These are phyloP conservation scores for Lasiurus cinereus DNA, from an alignment of 2,113 vertebrate species.

Conservation along the genomic window DNA sequence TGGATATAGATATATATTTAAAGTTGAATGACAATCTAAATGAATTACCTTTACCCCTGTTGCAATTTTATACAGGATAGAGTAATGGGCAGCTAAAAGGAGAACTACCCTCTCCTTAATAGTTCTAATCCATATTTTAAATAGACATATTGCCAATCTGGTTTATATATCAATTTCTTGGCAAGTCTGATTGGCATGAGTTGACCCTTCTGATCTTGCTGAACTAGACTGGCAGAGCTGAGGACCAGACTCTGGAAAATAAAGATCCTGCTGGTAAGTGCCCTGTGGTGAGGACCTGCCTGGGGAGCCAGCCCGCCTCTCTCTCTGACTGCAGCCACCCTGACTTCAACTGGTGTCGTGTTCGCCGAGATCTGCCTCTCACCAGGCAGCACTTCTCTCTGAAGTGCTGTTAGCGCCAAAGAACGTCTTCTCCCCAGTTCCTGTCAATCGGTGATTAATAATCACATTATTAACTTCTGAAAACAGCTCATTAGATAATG, in stretches of 20 bases:
- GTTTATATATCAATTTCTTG: not conserved
- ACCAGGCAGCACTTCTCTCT: not conserved
- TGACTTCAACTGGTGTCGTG: not conserved
- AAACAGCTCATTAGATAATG: constrained; percentile 76
- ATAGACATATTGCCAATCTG: not conserved
- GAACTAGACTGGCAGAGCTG: not conserved
- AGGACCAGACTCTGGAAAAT: not conserved
- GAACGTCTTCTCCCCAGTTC: constrained; percentile 17
- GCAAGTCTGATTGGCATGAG: not conserved
- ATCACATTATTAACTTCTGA: constrained; percentile 77
- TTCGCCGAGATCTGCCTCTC: constrained; percentile 7
- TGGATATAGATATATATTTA: not conserved
- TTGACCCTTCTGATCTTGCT: not conserved
- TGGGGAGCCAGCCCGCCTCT: not conserved
- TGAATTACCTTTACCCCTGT: not conserved
- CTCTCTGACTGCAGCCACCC: not conserved
- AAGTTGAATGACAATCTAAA: not conserved
- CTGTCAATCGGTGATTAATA: constrained; percentile 76
- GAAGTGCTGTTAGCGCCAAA: not conserved
- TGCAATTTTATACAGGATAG: not conserved
- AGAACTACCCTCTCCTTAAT: not conserved
- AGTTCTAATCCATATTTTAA: constrained; percentile 15
- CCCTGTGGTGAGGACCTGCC: not conserved
- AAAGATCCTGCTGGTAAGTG: not conserved
- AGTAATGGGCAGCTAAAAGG: not conserved